Evolutionary conservation across 1,140 invertebrate species (phyloP), one percentile per base, ranked within the genome.

Genomic region (Danaus melanippus): DNA sequence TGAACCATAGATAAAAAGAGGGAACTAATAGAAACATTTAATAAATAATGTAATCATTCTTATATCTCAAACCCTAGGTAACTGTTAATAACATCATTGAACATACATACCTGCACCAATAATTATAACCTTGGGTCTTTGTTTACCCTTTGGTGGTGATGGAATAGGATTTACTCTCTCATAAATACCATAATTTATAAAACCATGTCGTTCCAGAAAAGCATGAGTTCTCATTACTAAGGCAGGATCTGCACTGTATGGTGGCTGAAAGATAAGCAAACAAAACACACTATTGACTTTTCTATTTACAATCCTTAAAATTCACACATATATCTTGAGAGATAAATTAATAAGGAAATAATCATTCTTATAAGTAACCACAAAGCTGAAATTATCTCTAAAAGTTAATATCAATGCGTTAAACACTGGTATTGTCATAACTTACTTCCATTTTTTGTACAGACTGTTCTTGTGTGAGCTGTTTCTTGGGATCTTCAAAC

Each of bases 161-260:
- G 91, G 90, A 49, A 94, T 88, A 9, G 93, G 90, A 74, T 94
- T 95, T 1, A 96, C 74, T 50, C 95, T 88, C 82, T 98, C 97
- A 79, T 97, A 99, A 15, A 99, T 93, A 0, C 98, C 98, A 91
- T 97, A 99, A 88, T 99, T 99, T 48, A 99, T 98, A 69, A 96
- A 98, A 8, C 98, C 97, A 87, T 99, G 96, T 56, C 98, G 90
- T 74, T 99, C 96, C 8, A 99, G 88, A 83, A 96, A 99, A 1
- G 94, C 93, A 88, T 97, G 96, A 50, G 97, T 91, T 66, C 97
- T 89, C 70, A 92, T 90, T 4, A 98, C 90, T 1, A 99, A 82
- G 8, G 91, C 90, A 17, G 91, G 91, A 88, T 99, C 96, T 83
- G 94, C 97, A 80, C 98, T 97, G 71, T 96, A 99, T 0, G 96